Conservation (phyloP, 2,888 invertebrate genomes). For the Cosmopolites sordidus region DNA sequence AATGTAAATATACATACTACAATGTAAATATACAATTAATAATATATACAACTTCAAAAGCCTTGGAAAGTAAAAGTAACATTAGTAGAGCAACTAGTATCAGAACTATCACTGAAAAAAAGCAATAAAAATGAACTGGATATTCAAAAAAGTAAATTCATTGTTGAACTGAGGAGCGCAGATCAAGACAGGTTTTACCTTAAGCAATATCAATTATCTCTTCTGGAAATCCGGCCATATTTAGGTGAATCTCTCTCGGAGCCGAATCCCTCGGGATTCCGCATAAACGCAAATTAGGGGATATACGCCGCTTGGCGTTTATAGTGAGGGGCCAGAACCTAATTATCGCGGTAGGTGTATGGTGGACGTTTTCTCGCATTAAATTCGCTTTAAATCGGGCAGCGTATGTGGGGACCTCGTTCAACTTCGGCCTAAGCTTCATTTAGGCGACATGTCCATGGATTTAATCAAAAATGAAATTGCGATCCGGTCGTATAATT, state of each 20-base stretch:
- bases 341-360: constrained; percentile 22
- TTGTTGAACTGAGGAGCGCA: background rate
- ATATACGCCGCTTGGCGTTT: constrained; percentile 19
- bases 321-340: constrained; percentile 17
- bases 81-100: too few species aligned
- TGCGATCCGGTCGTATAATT: constrained; percentile 18
- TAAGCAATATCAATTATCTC: constrained; percentile 40
- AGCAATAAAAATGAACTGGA: too few species aligned
- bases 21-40: too few species aligned
- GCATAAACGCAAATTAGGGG: constrained; percentile 28
- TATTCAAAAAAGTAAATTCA: background rate
- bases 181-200: constrained; percentile 2
- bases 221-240: constrained; percentile 38
- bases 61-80: too few species aligned
- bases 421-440: too few species aligned
- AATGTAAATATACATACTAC: too few species aligned
- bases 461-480: constrained; percentile 24
- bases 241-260: constrained; percentile 34
- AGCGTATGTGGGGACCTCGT: constrained; percentile 13
- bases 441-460: constrained; percentile 1
- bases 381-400: constrained; percentile 22
- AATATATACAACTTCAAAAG: too few species aligned
- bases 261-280: constrained; percentile 31
- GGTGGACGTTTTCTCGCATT: constrained; percentile 13
- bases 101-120: too few species aligned